A percentile compares a stretch with the other conserved stretches of the same genome.
Evolutionary conservation across 1,140 invertebrate species (phyloP).

Genomic region (Melitaea cinxia): DNA sequence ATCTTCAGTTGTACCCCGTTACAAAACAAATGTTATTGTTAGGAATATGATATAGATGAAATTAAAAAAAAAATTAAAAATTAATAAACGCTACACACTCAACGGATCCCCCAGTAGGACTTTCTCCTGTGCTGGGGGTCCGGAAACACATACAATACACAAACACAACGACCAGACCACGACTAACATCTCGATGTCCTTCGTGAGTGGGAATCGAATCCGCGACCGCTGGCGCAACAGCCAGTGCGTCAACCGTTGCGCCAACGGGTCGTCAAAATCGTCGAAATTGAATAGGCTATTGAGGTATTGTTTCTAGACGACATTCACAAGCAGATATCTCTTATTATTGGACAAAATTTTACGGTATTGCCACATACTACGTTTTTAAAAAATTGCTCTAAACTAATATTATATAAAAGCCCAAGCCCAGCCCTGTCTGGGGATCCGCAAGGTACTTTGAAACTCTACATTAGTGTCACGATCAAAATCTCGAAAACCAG

Average conservation of each 20-base stretch:
- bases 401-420: background rate
- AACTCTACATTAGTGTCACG: background rate
- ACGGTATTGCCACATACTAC: background rate
- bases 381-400: background rate
- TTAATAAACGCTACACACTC: too few relatives aligned
- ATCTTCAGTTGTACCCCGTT: conserved; percentile 27
- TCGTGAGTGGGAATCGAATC: too few relatives aligned
- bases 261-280: too few relatives aligned
- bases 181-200: too few relatives aligned
- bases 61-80: too few relatives aligned
- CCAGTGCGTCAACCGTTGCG: too few relatives aligned
- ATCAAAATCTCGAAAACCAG: background rate
- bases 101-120: too few relatives aligned
- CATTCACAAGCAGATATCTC: background rate
- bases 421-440: background rate
- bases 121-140: too few relatives aligned
- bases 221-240: too few relatives aligned
- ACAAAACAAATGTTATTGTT: conserved; percentile 33
- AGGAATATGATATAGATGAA: too few relatives aligned
- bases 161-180: too few relatives aligned
- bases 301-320: background rate
- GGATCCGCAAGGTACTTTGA: background rate
- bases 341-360: background rate
- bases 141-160: too few relatives aligned
- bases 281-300: background rate